These are phyloP conservation scores for Dexiosoma caninum DNA, from an alignment of 2,888 invertebrate genomes.

Conservation along the genomic window DNA sequence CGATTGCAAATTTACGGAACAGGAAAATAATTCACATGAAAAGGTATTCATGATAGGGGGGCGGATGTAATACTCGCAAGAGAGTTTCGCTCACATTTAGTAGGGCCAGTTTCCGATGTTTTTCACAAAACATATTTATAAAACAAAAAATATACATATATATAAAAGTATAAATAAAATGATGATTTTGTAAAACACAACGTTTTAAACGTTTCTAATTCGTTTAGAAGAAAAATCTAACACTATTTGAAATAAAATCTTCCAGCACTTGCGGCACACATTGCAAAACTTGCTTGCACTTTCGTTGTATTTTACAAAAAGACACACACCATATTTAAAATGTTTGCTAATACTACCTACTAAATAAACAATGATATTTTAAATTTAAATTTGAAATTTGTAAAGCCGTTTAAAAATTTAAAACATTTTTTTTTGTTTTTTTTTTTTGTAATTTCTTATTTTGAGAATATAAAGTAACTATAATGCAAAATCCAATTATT, in stretches of 20 bases:
- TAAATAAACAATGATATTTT: background rate
- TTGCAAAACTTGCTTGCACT: no score
- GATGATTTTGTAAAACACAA: background rate
- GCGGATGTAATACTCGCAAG: no score
- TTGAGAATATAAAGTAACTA: background rate
- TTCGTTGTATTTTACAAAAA: background rate
- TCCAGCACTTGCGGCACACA: background rate
- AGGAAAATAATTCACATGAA: no score
- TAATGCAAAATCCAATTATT: background rate
- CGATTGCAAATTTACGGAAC: no score
- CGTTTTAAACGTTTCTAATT: background rate
- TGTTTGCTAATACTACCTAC: background rate
- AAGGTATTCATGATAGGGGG: no score
- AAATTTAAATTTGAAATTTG: background rate
- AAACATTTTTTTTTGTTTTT: no score
- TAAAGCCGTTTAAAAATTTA: background rate
- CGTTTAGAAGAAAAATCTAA: no score
- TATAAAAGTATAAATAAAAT: background rate
- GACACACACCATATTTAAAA: background rate
- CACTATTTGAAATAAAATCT: no score
- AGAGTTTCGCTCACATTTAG: no score
- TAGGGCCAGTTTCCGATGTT: no score
- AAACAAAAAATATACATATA: background rate
- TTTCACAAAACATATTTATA: background rate
- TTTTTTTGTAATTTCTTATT: background rate